phyloP scores from a whole-genome alignment of 2,113 vertebrate species.

The Rhineura floridana region DNA sequence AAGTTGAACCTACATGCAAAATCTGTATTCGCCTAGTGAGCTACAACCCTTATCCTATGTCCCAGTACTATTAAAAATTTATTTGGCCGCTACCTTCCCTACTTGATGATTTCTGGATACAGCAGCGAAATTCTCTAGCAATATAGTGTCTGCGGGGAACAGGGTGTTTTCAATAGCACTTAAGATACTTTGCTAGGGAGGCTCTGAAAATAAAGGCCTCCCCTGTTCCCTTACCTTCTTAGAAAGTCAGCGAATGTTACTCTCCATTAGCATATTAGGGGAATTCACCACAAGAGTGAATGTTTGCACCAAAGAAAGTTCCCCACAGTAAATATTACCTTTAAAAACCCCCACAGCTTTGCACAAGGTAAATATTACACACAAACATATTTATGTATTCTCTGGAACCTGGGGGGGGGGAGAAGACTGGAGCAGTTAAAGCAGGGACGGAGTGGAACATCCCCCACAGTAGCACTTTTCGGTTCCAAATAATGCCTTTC shows the following conservation, averaged over 20 bases:
- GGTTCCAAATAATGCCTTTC: not conserved
- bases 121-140: not conserved
- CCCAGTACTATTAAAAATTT: not conserved
- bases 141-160: not conserved
- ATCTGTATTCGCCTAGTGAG: no score
- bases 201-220: not conserved
- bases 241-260: not conserved
- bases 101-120: not conserved
- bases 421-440: not conserved
- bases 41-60: not conserved
- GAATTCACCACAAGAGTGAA: not conserved
- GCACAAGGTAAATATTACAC: not conserved
- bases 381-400: not conserved
- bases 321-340: not conserved
- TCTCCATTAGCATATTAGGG: not conserved
- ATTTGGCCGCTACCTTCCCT: not conserved
- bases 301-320: not conserved
- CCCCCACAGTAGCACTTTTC: not conserved
- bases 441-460: not conserved
- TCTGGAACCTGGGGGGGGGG: no score
- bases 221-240: not conserved
- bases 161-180: not conserved
- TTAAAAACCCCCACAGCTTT: not conserved
- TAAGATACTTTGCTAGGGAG: not conserved
- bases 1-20: no score